Evolutionary conservation across 2,888 invertebrate genomes (phyloP).

Genomic region (Zygaena filipendulae): DNA sequence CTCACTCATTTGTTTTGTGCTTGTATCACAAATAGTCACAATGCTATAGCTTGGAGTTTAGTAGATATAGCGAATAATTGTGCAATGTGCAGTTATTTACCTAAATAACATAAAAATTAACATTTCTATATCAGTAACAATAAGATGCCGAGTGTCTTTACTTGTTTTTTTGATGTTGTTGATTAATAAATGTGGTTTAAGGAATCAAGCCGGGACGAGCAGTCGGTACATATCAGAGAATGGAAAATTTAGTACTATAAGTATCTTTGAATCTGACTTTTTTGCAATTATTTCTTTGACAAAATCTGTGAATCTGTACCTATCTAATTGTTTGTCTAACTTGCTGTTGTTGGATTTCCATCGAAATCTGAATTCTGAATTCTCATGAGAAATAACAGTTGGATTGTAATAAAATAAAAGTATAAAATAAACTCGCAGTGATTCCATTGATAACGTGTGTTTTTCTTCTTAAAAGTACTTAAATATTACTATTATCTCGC

Average conservation of each 20-base stretch:
- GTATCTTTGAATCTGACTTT: constrained; percentile 59
- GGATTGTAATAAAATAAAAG: constrained; percentile 63
- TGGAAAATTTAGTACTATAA: constrained; percentile 61
- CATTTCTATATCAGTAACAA: too few relatives aligned
- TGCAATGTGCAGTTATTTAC: too few relatives aligned
- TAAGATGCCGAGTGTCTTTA: constrained; percentile 52
- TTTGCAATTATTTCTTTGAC: constrained; percentile 10
- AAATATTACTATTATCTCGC: constrained; percentile 15
- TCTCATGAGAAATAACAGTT: constrained; percentile 52
- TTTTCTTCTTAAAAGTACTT: too few relatives aligned
- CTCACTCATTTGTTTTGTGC: too few relatives aligned
- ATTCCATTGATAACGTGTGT: constrained; percentile 55
- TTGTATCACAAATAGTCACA: too few relatives aligned
- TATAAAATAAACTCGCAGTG: constrained; percentile 69
- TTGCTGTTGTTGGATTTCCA: too few relatives aligned
- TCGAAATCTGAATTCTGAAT: constrained; percentile 38
- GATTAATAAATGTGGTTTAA: constrained; percentile 60
- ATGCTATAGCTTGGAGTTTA: too few relatives aligned
- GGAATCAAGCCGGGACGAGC: constrained; percentile 54
- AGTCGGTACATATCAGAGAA: constrained; percentile 58
- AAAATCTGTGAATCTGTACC: constrained; percentile 10
- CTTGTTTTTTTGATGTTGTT: constrained; percentile 64
- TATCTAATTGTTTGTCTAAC: constrained; percentile 1
- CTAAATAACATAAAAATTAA: too few relatives aligned
- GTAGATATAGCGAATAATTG: too few relatives aligned